Evolutionary conservation across 1,140 invertebrate species (phyloP).

Genomic region (Eriosoma lanigerum): DNA sequence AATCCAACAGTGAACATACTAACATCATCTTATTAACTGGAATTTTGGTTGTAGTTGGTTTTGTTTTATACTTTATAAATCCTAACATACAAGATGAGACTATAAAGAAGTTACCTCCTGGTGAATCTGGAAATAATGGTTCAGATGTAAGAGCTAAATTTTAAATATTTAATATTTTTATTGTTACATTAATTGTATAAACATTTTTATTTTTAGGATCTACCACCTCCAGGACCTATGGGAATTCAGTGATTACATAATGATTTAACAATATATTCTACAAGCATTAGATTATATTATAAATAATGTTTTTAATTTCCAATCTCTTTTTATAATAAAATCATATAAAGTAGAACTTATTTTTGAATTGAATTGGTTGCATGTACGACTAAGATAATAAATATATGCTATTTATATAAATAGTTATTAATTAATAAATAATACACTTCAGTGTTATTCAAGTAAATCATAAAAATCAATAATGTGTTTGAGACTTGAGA

Average conservation of each 20-base stretch:
- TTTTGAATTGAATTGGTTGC: too few species aligned
- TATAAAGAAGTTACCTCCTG: slow-evolving; percentile 22
- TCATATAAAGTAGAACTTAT: too few species aligned
- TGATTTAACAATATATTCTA: slow-evolving; percentile 20
- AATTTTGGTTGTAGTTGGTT: slow-evolving; percentile 53
- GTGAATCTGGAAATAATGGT: slow-evolving; percentile 20
- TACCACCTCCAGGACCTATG: slow-evolving; percentile 26
- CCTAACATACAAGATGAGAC: slow-evolving; percentile 39
- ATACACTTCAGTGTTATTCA: too few species aligned
- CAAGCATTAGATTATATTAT: too few species aligned
- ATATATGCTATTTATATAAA: too few species aligned
- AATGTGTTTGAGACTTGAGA: too few species aligned
- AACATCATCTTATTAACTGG: slow-evolving; percentile 53
- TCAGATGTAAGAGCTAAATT: slow-evolving; percentile 22
- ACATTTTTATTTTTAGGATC: slow-evolving; percentile 43
- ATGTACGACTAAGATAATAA: too few species aligned
- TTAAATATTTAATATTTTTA: too few species aligned
- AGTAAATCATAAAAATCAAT: too few species aligned
- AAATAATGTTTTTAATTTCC: too few species aligned
- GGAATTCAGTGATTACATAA: slow-evolving; percentile 24
- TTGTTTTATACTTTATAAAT: slow-evolving; percentile 53
- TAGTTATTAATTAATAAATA: too few species aligned
- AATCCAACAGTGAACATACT: slow-evolving; percentile 31
- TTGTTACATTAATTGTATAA: neutral
- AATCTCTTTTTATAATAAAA: too few species aligned